Percentiles rank a stretch among this genome's conserved stretches.
Evolutionary conservation across 2,888 invertebrate species (phyloP).

Genomic region (Lochmaea crataegi): DNA sequence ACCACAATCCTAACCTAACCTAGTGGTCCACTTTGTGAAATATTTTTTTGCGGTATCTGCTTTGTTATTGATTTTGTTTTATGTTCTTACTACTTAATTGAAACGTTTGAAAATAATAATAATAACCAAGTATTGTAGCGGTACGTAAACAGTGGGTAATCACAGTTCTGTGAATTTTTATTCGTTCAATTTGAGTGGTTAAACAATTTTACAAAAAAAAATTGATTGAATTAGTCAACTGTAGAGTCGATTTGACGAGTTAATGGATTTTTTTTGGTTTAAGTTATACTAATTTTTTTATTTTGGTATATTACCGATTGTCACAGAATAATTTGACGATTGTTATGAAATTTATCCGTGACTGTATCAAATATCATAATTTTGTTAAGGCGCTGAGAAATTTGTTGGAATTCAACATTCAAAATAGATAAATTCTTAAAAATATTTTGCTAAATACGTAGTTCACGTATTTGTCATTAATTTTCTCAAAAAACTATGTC

Average conservation of each 20-base stretch:
- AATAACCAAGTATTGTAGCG: neutral
- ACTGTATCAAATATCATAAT: too few relatives aligned
- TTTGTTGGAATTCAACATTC: too few relatives aligned
- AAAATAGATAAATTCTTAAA: too few relatives aligned
- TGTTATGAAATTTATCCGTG: neutral
- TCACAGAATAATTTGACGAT: neutral
- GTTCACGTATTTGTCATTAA: too few relatives aligned
- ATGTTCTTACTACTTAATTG: too few relatives aligned
- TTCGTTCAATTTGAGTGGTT: neutral
- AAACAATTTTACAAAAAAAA: neutral
- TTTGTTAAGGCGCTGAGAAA: too few relatives aligned
- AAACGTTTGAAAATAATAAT: neutral
- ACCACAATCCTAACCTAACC: too few relatives aligned
- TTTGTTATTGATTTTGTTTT: too few relatives aligned
- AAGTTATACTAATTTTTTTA: neutral
- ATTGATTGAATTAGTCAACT: neutral
- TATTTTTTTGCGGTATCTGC: neutral
- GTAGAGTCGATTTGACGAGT: neutral
- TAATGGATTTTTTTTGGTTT: neutral
- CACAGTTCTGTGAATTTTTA: neutral
- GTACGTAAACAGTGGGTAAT: neutral
- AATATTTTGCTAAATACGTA: too few relatives aligned
- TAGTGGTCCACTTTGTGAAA: neutral
- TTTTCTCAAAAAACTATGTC: too few relatives aligned
- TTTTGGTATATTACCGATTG: neutral